Conservation (phyloP, 2,888 invertebrate genomes). For the Sesia apiformis region DNA sequence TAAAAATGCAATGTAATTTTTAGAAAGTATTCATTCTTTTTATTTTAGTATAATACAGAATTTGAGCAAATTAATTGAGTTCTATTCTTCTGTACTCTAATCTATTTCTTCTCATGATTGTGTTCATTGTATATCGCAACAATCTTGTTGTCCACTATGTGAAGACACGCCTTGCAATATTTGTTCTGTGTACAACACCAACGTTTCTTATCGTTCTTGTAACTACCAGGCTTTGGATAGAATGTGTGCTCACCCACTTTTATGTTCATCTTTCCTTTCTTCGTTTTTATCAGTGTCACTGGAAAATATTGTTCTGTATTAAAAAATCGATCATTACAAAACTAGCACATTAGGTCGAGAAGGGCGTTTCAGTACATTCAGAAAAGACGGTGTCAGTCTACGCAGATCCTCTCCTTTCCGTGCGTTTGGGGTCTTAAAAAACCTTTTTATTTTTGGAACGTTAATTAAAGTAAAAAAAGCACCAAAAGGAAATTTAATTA, state of each 20-base stretch:
- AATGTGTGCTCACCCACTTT: slow-evolving; percentile 44
- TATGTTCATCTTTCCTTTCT: slow-evolving; percentile 45
- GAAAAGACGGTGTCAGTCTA: no score
- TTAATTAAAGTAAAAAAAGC: no score
- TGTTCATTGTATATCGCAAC: slow-evolving; percentile 46
- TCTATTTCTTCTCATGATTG: slow-evolving; percentile 46
- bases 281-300: slow-evolving; percentile 42
- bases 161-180: slow-evolving; percentile 44
- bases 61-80: no score
- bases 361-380: no score
- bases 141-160: slow-evolving; percentile 42
- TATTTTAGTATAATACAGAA: no score
- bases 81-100: no score
- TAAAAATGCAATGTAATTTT: no score
- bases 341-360: background rate
- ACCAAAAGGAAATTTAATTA: no score
- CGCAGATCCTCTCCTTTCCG: no score
- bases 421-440: no score
- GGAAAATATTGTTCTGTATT: slow-evolving; percentile 14
- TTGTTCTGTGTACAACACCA: slow-evolving; percentile 50
- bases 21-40: no score
- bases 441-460: no score
- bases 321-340: background rate
- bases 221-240: slow-evolving; percentile 40
- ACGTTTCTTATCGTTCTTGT: slow-evolving; percentile 25